Base-by-base conservation (phyloP, 1,140 invertebrate genomes). In the Vanessa atalanta region DNA sequence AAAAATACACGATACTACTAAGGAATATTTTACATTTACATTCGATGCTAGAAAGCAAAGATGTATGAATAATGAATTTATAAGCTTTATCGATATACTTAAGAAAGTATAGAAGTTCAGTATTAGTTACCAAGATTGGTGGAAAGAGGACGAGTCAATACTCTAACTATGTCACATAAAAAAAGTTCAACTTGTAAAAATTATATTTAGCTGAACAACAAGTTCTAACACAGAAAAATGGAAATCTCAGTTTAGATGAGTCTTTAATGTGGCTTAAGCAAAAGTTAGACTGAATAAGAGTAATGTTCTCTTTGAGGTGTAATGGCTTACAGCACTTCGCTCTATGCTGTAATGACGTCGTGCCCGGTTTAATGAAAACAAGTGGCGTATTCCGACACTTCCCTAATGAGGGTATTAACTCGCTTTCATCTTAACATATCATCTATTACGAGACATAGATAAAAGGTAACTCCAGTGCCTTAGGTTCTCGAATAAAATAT, bases 311-410 rank as follows among this genome's bases (percentile, higher is more conserved):
- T 85, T 82, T 84, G 81, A 87, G 82, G 73, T 83, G 74, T 86
- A 88, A 88, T 86, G 83, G 82, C 81, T 77, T 83, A 88, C 87
- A 87, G 77, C 85, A 87, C 82, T 89, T 82, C 77, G 84, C 87
- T 86, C 83, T 88, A 85, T 84, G 76, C 81, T 57, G 55, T 87
- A 87, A 88, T 86, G 84, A 85, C 76, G 74, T 70, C 83, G 81
- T 86, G 81, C 79, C 76, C 77, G 70, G 71, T 80, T 81, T 82
- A 85, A 88, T 87, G 83, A 84, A 87, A 87, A 89, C 82, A 86
- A 85, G 83, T 87, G 81, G 80, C 69, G 79, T 77, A 80, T 76
- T 76, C 51, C 76, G 84, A 77, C 76, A 81, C 78, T 23, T 72
- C 26, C 55, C 47, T 64, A 65, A 64, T 55, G 57, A 66, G 50